Evolutionary conservation across 2,113 vertebrate genomes (phyloP).

Genomic region (Cyanoramphus novaezelandiae): DNA sequence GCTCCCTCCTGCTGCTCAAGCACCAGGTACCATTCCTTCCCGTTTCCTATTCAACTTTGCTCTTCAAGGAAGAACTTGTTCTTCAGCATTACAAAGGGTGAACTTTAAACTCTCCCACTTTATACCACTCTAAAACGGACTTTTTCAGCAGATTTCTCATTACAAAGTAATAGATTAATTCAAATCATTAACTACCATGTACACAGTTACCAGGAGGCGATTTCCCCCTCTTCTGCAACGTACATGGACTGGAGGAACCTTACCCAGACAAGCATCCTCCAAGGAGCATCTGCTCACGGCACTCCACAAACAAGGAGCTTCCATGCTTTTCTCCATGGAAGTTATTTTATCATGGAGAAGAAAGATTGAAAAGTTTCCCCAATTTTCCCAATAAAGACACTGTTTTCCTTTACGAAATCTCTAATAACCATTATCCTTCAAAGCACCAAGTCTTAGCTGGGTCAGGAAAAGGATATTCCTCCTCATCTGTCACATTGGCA

Average conservation of each 20-base stretch:
- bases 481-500: conserved; percentile 89
- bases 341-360: neutral
- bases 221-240: neutral
- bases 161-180: neutral
- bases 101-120: neutral
- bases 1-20: neutral
- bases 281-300: accelerated
- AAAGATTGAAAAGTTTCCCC: neutral
- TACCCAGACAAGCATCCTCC: neutral
- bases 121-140: neutral
- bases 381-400: neutral
- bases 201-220: neutral
- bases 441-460: accelerated
- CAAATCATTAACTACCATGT: accelerated
- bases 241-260: neutral
- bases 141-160: neutral
- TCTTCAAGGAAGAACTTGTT: neutral
- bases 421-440: neutral
- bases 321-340: neutral
- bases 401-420: neutral
- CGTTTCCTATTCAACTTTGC: accelerated
- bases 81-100: neutral
- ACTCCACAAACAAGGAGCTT: neutral
- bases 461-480: conserved; percentile 94
- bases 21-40: accelerated